phyloP scores from a whole-genome alignment of 2,888 invertebrate genomes.

The Caenorhabditis japonica region DNA sequence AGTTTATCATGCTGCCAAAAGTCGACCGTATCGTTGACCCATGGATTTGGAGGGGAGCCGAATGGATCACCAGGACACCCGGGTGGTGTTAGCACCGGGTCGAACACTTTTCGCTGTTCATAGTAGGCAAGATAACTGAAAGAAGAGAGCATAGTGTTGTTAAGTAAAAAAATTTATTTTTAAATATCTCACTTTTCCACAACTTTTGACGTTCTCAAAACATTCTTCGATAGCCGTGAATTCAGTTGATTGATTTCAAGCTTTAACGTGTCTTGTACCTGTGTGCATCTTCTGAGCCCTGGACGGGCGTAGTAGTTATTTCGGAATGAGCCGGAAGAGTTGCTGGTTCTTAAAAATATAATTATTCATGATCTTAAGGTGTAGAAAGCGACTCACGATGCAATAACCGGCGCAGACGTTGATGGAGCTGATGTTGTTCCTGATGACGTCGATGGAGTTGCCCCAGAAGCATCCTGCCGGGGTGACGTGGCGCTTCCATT shows the following conservation, averaged over 20 bases:
- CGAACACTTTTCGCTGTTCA: conserved; percentile 96
- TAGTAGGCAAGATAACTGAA: conserved; percentile 69
- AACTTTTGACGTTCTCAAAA: conserved; percentile 92
- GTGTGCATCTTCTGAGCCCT: conserved; percentile 74
- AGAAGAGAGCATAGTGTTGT: no score
- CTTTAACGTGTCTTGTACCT: conserved; percentile 79
- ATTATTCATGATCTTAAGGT: neutral
- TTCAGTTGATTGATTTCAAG: conserved; percentile 83
- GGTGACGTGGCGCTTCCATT: conserved; percentile 58
- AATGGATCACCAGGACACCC: conserved; percentile 82
- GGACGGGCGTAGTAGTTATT: conserved; percentile 70
- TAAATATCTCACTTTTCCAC: conserved; percentile 88
- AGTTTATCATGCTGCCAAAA: conserved; percentile 94
- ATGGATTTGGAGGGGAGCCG: conserved; percentile 86
- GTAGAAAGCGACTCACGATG: conserved; percentile 26
- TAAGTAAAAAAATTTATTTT: no score
- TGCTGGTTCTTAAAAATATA: conserved; percentile 28
- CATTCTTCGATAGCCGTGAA: conserved; percentile 84
- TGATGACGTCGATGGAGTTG: conserved; percentile 34
- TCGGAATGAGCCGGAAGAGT: conserved; percentile 63
- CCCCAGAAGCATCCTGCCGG: conserved; percentile 34
- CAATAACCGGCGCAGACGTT: conserved; percentile 29
- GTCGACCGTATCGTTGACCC: conserved; percentile 94
- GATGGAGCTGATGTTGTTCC: conserved; percentile 29
- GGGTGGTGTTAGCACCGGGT: conserved; percentile 91